These are phyloP conservation scores for Trinorchestia longiramus DNA, from an alignment of 1,140 invertebrate species.

Conservation along the genomic window DNA sequence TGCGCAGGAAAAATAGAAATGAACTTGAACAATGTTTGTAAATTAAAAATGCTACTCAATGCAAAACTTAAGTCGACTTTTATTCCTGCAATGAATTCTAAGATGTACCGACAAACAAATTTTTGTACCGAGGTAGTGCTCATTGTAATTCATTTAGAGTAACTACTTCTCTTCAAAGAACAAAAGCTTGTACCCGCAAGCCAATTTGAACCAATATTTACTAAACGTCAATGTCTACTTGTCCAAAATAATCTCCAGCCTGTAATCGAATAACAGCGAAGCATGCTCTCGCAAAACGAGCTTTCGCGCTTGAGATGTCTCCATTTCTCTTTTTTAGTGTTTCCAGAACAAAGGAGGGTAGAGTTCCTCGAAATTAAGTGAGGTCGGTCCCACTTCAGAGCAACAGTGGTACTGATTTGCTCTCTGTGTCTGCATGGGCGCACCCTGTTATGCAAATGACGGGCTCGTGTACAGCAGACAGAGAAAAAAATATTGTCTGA, in stretches of 20 bases:
- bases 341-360: conserved; percentile 6
- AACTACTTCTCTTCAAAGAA: neutral
- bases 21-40: too few relatives aligned
- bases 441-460: neutral
- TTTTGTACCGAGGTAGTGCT: neutral
- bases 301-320: neutral
- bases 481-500: neutral
- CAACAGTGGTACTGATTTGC: neutral
- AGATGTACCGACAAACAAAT: neutral
- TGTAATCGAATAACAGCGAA: neutral
- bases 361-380: neutral
- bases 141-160: neutral
- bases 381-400: neutral
- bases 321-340: conserved; percentile 9
- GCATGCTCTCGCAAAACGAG: neutral
- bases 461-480: neutral
- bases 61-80: too few relatives aligned
- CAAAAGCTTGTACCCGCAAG: neutral
- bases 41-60: too few relatives aligned
- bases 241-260: neutral
- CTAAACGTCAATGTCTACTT: neutral
- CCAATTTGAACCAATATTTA: neutral
- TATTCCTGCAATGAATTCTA: too few relatives aligned
- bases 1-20: too few relatives aligned
- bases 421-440: neutral